Conservation (phyloP, 2,888 invertebrate species). For the Apodemia duryi region DNA sequence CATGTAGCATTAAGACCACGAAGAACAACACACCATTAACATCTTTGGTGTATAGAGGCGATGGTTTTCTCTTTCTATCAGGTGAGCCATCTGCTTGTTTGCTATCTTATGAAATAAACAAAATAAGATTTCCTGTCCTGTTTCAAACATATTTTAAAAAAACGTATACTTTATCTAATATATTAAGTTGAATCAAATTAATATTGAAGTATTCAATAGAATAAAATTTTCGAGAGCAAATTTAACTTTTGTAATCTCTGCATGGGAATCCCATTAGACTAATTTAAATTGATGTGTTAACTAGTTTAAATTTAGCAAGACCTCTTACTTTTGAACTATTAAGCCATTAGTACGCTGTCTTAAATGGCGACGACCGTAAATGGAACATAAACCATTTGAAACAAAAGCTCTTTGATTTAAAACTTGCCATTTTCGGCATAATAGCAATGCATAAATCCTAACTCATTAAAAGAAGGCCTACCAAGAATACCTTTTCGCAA, state of each 20-base stretch:
- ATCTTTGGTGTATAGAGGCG: no score
- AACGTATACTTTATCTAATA: no score
- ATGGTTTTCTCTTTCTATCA: no score
- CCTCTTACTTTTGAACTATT: slow-evolving; percentile 2
- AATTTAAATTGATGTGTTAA: background rate
- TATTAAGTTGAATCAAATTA: no score
- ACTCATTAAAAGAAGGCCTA: slow-evolving; percentile 8
- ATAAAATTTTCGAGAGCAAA: no score
- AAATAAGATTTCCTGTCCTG: no score
- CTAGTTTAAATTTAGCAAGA: background rate
- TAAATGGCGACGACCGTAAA: background rate
- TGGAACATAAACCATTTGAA: slow-evolving; percentile 16
- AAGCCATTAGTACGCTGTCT: background rate
- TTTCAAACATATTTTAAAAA: no score
- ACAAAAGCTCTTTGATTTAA: slow-evolving; percentile 15
- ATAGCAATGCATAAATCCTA: slow-evolving; percentile 13
- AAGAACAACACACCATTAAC: no score
- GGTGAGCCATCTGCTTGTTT: no score
- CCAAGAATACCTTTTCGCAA: background rate
- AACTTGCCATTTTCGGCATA: slow-evolving; percentile 15
- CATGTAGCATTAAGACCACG: no score
- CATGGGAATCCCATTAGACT: background rate
- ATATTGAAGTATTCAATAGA: no score
- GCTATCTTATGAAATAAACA: no score
- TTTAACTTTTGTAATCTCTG: background rate